phyloP scores from a whole-genome alignment of 2,797 vertebrate species.

The Eleutherodactylus coqui region DNA sequence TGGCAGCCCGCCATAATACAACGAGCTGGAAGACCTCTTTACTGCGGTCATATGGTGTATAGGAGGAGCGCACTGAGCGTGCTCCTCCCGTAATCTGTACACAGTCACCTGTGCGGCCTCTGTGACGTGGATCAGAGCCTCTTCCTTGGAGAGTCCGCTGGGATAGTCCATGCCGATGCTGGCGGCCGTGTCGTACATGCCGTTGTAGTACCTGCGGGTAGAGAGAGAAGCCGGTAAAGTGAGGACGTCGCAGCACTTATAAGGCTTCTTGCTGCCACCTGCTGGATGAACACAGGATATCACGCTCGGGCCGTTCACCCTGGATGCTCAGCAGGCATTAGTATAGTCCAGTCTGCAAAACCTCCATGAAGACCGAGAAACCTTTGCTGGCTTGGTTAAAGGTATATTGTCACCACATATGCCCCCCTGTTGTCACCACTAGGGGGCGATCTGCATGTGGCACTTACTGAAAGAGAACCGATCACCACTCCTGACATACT shows the following conservation, averaged over 20 bases:
- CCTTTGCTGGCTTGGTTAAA: not conserved
- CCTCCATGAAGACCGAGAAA: not conserved
- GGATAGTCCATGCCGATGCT: conserved; percentile 84
- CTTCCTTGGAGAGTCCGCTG: conserved; percentile 76
- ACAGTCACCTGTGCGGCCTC: conserved; percentile 82
- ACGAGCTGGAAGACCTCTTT: no score
- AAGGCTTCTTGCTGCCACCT: not conserved
- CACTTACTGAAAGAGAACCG: no score
- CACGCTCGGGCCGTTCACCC: not conserved
- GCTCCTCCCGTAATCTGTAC: not conserved
- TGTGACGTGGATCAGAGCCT: conserved; percentile 81
- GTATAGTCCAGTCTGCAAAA: not conserved
- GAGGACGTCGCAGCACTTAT: no score
- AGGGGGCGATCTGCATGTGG: no score
- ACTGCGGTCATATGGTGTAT: no score
- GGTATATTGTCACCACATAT: no score
- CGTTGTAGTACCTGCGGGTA: conserved; percentile 86
- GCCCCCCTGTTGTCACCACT: no score
- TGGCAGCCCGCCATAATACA: no score
- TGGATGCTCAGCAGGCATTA: not conserved
- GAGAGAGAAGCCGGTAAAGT: not conserved
- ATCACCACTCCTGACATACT: no score
- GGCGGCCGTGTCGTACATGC: conserved; percentile 85
- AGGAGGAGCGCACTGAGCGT: no score
- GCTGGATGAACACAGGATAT: not conserved